These are phyloP conservation scores for Pangasius sanitwongsei DNA, from an alignment of 2,797 vertebrate species.

Conservation along the genomic window DNA sequence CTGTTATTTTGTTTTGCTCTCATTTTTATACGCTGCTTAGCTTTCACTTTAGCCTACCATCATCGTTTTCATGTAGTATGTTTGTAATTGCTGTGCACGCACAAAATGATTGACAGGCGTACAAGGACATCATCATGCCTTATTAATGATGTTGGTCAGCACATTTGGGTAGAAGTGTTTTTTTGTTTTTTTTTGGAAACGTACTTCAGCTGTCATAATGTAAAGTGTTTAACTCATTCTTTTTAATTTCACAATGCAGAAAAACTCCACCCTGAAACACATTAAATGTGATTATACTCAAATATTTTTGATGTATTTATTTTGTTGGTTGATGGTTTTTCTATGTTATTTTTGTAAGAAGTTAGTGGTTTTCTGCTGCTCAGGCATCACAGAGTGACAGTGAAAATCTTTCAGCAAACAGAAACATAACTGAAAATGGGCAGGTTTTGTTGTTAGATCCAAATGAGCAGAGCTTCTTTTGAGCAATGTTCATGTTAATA, in stretches of 20 bases:
- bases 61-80: not conserved
- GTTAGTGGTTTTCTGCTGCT: too few species aligned
- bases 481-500: not conserved
- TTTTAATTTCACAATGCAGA: not conserved
- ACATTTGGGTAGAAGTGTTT: not conserved
- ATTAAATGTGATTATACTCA: not conserved
- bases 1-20: not conserved
- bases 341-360: conserved; percentile 39
- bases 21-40: not conserved
- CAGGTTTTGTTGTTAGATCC: not conserved
- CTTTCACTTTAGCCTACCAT: not conserved
- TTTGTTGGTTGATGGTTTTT: conserved; percentile 31
- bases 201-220: not conserved
- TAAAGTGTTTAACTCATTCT: not conserved
- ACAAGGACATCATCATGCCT: not conserved
- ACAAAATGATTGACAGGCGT: not conserved
- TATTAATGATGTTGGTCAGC: not conserved
- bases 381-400: not conserved
- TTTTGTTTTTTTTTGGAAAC: not conserved
- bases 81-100: conserved; percentile 11
- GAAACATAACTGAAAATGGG: not conserved
- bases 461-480: not conserved
- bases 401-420: not conserved
- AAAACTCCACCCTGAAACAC: conserved; percentile 1
- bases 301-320: not conserved